phyloP scores from a whole-genome alignment of 2,888 invertebrate species.

The Andrena flavipes region DNA sequence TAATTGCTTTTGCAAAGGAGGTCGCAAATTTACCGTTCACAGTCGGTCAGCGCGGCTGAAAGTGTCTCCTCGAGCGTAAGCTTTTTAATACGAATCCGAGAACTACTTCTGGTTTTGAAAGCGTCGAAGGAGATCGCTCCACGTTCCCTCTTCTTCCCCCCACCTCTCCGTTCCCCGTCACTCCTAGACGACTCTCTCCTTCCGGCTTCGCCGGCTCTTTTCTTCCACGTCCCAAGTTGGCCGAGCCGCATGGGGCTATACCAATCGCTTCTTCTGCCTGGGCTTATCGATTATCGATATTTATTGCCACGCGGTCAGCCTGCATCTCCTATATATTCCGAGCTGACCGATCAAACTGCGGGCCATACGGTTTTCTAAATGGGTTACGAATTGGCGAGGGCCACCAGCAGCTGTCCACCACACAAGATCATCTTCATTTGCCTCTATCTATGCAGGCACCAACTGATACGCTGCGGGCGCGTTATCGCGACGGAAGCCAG shows the following conservation, averaged over 20 bases:
- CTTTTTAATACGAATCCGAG: slow-evolving; percentile 78
- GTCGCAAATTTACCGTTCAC: slow-evolving; percentile 75
- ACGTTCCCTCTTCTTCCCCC: not conserved
- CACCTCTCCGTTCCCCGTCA: not conserved
- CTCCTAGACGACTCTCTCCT: not conserved
- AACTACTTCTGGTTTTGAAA: slow-evolving; percentile 78
- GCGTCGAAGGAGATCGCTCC: slow-evolving; percentile 65
- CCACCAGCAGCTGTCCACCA: slow-evolving; percentile 33
- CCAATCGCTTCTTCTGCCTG: slow-evolving; percentile 71
- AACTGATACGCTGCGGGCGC: slow-evolving; percentile 3
- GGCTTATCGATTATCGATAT: slow-evolving; percentile 80
- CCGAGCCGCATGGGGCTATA: slow-evolving; percentile 67
- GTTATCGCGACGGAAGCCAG: slow-evolving; percentile 3
- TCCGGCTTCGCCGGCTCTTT: slow-evolving; percentile 40
- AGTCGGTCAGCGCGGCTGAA: slow-evolving; percentile 72
- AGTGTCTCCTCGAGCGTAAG: slow-evolving; percentile 73
- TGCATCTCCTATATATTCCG: slow-evolving; percentile 72
- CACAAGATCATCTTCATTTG: slow-evolving; percentile 16
- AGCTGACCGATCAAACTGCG: slow-evolving; percentile 66
- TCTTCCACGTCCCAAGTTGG: slow-evolving; percentile 57
- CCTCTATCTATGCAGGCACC: slow-evolving; percentile 2
- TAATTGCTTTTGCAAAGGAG: slow-evolving; percentile 75
- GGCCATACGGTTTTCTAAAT: slow-evolving; percentile 63
- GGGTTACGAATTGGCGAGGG: slow-evolving; percentile 46
- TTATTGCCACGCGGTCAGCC: slow-evolving; percentile 79